These are phyloP conservation scores for Nerophis ophidion DNA, from an alignment of 2,113 vertebrate genomes.

Conservation along the genomic window DNA sequence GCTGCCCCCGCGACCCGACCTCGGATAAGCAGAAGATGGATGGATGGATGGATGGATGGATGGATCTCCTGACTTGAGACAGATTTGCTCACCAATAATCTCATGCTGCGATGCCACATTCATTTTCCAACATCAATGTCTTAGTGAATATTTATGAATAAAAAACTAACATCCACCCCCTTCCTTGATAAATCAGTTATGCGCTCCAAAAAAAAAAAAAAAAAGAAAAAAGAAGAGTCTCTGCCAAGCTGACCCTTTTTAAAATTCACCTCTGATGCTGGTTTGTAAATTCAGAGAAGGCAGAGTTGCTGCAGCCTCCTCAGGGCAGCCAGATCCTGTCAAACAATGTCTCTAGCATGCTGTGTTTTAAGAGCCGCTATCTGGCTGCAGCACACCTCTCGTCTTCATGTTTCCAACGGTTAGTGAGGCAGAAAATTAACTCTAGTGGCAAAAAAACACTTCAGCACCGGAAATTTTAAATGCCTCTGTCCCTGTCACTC, in stretches of 20 bases:
- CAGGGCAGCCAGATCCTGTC: constrained; percentile 21
- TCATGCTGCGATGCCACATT: no score
- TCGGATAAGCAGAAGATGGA: no score
- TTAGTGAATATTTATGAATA: no score
- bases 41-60: no score
- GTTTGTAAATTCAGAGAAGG: constrained; percentile 8
- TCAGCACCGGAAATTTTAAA: constrained; percentile 39
- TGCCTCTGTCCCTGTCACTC: constrained; percentile 11
- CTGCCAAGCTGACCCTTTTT: constrained; percentile 10
- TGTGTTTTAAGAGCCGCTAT: constrained; percentile 27
- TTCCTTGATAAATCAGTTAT: constrained; percentile 8
- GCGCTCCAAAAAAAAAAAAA: background rate
- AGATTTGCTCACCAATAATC: no score
- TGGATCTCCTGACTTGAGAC: no score
- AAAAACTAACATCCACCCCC: no score
- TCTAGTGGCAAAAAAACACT: constrained; percentile 34
- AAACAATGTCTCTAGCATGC: constrained; percentile 26
- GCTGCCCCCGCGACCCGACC: no score
- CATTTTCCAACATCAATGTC: no score
- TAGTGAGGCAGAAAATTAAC: constrained; percentile 72
- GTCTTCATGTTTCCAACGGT: constrained; percentile 55
- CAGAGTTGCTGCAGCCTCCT: constrained; percentile 25
- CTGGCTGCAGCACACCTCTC: constrained; percentile 25
- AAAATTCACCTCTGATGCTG: constrained; percentile 10
- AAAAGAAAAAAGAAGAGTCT: background rate